Base-by-base conservation (phyloP, 2,888 invertebrate genomes). In the Cryptus armator region DNA sequence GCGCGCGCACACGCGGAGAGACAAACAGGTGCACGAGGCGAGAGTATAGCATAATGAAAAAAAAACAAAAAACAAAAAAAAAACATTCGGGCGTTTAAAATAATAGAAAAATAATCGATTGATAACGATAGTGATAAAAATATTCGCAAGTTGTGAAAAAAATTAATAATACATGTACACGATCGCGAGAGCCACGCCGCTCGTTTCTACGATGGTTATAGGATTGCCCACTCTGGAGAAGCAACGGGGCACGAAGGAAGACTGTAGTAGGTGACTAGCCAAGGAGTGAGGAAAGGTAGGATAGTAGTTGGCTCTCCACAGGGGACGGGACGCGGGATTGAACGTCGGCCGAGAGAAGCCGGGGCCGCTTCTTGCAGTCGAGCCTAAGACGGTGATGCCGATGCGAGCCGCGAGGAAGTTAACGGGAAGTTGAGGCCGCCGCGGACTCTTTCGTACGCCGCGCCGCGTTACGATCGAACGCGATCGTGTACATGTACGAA, bases 321-420 rank as follows among this genome's bases (percentile, higher is more conserved):
- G 6, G 37, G 37, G 64, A 64, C 66, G 81, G 82, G 71, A 76
- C 77, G 83, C 62, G 81, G 78, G 70, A 82, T 85, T 87, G 77
- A 79, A 86, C 87, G 83, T 80, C 80, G 83, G 80, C 75, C 74
- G 56, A 76, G 59, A 19, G 62, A 79, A 76, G 16, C 80, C 62
- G 75, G 85, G 77, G 71, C 82, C 68, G 79, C 81, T 87, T 86
- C 85, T 89, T 89, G 87, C 90, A 90, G 90, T 89, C 89, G 89
- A 85, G 88, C 81, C 86, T 85, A 89, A 89, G 89, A 89, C 88
- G 89, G 89, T 88, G 89, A 89, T 90, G 90, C 89, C 88, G 88
- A 89, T 89, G 88, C 82, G 81, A 86, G 81, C 87, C 85, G 68
- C 77, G 81, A 76, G 79, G 68, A 78, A 86, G 78, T 85, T 87